Base-by-base conservation (phyloP, 2,888 invertebrate species). In the Caenorhabditis sp. region DNA sequence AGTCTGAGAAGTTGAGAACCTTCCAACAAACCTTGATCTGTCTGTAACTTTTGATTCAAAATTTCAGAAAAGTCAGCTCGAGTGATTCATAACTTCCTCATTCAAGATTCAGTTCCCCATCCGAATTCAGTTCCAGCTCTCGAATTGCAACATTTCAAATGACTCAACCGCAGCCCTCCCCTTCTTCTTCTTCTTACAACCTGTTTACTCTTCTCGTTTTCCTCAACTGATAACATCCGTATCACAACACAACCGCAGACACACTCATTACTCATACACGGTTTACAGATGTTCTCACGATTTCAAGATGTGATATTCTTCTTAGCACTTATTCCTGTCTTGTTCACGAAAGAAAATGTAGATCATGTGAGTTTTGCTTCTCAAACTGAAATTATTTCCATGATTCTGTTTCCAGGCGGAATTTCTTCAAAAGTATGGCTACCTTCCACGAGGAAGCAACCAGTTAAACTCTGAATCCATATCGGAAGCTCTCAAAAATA, bases 341-440 rank as follows among this genome's bases (percentile, higher is more conserved):
- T 24, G 24, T 16, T 12, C n/a, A 44, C 69, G 14, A 59, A 35
- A n/a, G n/a, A n/a, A 35, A 61, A 76, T 69, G 77, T 77, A 3
- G 77, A 77, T 41, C 56, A 77, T 63, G 77, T 77, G 35, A 77
- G 77, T 61, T 51, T 4, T 49, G n/a, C 8, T 49, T 22, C 6
- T 4, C 2, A 12, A 38, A 38, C 2, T 38, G 2, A 12, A 38
- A 12, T 12, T 2, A 38, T 44, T 58, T 58, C 19, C 28, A 16
- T n/a, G n/a, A 16, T 35, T 35, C 35, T 10, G 12, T 22, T 47
- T 76, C 26, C 82, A 82, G 82, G 74, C 69, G 14, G 38, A 68
- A 22, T 82, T 73, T 31, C 82, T 82, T 1, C 73, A 79, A 74
- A 73, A 73, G 12, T 82, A 74, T 16, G 74, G 74, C 5, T 82